A percentile compares a stretch with the other conserved stretches of the same genome.
These are phyloP conservation scores for Artibeus lituratus DNA, from an alignment of 2,797 vertebrate genomes.

Conservation along the genomic window DNA sequence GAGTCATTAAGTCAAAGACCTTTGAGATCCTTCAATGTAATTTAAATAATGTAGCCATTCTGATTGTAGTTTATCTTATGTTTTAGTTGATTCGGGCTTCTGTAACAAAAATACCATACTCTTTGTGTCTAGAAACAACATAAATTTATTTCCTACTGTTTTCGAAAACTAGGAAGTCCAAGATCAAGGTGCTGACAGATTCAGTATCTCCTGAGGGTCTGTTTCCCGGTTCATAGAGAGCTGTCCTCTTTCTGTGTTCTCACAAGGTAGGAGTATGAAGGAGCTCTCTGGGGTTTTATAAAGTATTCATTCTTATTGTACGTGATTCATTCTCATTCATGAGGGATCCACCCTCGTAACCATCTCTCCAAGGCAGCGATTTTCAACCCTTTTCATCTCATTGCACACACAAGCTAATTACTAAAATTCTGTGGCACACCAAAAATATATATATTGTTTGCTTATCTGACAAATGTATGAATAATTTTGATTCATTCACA, in stretches of 20 bases:
- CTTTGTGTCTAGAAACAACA: neutral
- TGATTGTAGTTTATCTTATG: neutral
- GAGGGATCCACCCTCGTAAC: neutral
- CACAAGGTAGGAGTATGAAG: neutral
- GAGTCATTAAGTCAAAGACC: neutral
- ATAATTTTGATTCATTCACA: neutral
- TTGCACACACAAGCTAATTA: neutral
- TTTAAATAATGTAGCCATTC: neutral
- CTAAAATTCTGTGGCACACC: neutral
- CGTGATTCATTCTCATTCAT: neutral
- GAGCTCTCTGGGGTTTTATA: neutral
- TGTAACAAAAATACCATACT: neutral
- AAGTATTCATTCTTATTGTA: neutral
- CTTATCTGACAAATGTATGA: neutral
- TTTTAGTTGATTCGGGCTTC: neutral
- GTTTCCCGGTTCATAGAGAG: neutral
- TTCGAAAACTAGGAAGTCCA: neutral
- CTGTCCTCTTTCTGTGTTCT: neutral
- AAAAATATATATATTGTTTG: neutral
- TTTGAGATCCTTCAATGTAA: neutral
- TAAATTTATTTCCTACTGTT: neutral
- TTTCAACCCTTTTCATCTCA: neutral
- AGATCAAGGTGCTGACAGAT: neutral
- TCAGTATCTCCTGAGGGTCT: neutral
- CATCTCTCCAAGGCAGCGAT: neutral